Evolutionary conservation across 2,113 vertebrate species (phyloP), one percentile per base, ranked within the genome.

Genomic region (Engystomops pustulosus): DNA sequence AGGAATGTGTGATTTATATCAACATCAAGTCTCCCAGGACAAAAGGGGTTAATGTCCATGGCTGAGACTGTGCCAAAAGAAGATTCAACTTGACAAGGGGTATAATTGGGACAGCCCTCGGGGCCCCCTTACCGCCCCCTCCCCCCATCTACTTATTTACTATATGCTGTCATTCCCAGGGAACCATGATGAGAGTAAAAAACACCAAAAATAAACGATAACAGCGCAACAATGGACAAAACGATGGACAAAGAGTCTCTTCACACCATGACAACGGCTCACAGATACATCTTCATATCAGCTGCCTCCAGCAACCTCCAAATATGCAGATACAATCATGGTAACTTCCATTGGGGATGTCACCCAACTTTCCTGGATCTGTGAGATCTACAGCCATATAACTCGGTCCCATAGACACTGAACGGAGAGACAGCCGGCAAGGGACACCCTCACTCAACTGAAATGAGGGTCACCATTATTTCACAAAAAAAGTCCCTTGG

Each of bases 271-370:
- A 82, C 89, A 88, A 91, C 90, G 89, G 84, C 38, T 9, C 90
- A 90, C 89, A 89, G 86, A 90, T 90, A 86, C 88, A 92, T 90
- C 91, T 90, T 90, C 17, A 90, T 89, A 91, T 86, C 86, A 89
- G 89, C 89, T 87, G 38, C 14, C 58, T 14, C 23, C 25, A 62
- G 58, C 4, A 62, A 30, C 12, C 25, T 27, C 9, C 55, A 60
- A 27, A 0, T 25, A 62, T 27, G 30, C 25, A 62, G 30, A 10
- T 23, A 10, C 4, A 62, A n/a, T n/a, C n/a, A n/a, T n/a, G n/a
- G n/a, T n/a, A n/a, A n/a, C n/a, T n/a, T n/a, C n/a, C n/a, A n/a
- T n/a, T n/a, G n/a, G n/a, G n/a, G n/a, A n/a, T n/a, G n/a, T n/a
- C n/a, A n/a, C n/a, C n/a, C n/a, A n/a, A n/a, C n/a, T n/a, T n/a